phyloP scores from a whole-genome alignment of 2,113 vertebrate species.

The Chamaea fasciata region DNA sequence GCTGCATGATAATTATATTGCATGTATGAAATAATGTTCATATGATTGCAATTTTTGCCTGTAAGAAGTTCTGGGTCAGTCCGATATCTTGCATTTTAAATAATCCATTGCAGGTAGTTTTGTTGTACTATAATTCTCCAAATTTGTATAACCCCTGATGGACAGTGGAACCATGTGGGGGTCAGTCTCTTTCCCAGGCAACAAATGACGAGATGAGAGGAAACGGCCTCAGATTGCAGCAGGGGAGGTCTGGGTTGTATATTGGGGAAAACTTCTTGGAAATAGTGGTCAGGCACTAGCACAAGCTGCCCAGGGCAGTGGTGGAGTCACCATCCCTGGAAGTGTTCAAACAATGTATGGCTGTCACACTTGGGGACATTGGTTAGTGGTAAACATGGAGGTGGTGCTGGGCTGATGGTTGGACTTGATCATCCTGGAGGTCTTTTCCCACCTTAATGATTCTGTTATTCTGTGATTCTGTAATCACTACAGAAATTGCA shows the following conservation, averaged over 20 bases:
- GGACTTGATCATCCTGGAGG: background rate
- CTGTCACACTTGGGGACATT: background rate
- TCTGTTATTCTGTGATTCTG: background rate
- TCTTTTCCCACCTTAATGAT: background rate
- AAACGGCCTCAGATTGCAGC: background rate
- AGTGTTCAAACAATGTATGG: background rate
- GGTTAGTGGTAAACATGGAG: background rate
- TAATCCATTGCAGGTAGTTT: background rate
- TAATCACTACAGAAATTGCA: background rate
- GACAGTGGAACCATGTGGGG: background rate
- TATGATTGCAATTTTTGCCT: background rate
- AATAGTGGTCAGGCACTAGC: background rate
- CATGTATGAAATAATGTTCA: background rate
- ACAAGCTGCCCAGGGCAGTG: background rate
- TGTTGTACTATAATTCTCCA: background rate
- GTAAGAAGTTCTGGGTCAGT: background rate
- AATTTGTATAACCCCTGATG: background rate
- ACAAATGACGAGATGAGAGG: background rate
- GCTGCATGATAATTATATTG: slow-evolving; percentile 45
- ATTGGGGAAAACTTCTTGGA: background rate
- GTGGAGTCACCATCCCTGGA: background rate
- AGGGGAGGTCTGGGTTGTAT: background rate
- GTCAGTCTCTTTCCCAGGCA: background rate
- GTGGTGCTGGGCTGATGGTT: background rate
- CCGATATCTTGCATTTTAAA: background rate